Evolutionary conservation across 2,888 invertebrate species (phyloP).

Genomic region (Agrochola lota): DNA sequence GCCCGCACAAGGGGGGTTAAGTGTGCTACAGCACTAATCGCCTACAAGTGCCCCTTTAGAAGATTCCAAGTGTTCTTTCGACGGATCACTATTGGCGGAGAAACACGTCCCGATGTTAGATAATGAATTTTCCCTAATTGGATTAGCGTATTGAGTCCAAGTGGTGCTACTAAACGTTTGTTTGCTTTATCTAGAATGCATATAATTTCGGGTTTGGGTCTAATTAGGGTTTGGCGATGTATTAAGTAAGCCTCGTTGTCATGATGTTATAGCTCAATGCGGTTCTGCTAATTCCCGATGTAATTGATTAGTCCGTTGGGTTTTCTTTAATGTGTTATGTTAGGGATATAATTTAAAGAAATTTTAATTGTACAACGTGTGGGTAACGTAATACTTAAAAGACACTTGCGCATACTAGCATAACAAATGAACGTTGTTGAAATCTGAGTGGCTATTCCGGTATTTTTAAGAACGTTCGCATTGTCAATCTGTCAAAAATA

Average conservation of each 20-base stretch:
- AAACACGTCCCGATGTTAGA: conserved; percentile 83
- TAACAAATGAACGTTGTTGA: neutral
- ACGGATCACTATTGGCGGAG: conserved; percentile 84
- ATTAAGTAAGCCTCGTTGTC: conserved; percentile 11
- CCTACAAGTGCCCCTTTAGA: conserved; percentile 82
- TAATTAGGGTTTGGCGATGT: conserved; percentile 45
- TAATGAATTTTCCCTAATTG: conserved; percentile 87
- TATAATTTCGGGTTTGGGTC: conserved; percentile 51
- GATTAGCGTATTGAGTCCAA: conserved; percentile 79
- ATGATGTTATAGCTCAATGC: conserved; percentile 32
- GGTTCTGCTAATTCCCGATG: conserved; percentile 35
- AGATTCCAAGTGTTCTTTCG: conserved; percentile 85
- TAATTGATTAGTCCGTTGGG: conserved; percentile 56
- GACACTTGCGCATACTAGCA: neutral
- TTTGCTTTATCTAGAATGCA: conserved; percentile 45
- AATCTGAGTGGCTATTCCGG: neutral
- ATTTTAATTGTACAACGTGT: neutral
- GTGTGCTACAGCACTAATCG: conserved; percentile 85
- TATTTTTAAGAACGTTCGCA: too few species aligned
- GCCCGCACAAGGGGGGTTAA: conserved; percentile 81
- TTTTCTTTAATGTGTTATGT: conserved; percentile 18
- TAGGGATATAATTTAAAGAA: neutral
- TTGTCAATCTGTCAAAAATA: too few species aligned
- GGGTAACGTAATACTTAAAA: neutral
- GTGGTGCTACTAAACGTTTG: conserved; percentile 58